Conservation (phyloP, 2,797 vertebrate genomes). For the Mareca strepera region DNA sequence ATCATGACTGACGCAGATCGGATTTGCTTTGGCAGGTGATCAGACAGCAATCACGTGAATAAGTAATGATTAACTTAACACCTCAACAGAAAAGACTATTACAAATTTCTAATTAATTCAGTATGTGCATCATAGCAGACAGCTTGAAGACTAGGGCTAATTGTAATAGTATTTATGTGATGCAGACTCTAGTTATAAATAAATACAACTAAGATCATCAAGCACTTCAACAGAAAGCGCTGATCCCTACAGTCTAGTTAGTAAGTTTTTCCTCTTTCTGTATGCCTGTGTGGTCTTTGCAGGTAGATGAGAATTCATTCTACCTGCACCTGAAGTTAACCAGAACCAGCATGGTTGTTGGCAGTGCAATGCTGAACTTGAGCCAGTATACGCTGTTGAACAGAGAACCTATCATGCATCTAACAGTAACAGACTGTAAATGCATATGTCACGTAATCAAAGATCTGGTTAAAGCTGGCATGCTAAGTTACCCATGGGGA, state of each 20-base stretch:
- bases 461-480: conserved; percentile 26
- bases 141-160: not conserved
- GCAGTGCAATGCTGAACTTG: not conserved
- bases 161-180: not conserved
- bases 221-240: not conserved
- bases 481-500: not conserved
- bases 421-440: not conserved
- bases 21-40: not conserved
- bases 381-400: not conserved
- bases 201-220: not conserved
- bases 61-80: not conserved
- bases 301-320: not conserved
- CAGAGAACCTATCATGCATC: not conserved
- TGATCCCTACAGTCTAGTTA: not conserved
- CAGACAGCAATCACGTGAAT: not conserved
- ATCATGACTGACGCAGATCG: not conserved
- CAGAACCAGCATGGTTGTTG: not conserved
- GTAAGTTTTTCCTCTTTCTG: not conserved
- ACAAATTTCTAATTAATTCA: not conserved
- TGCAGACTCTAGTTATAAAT: not conserved
- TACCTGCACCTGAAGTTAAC: not conserved
- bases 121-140: not conserved
- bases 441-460: not conserved
- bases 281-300: not conserved
- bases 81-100: not conserved